Evolutionary conservation across 2,888 invertebrate species (phyloP), one percentile per base, ranked within the genome.

Genomic region (Lasius platythorax): DNA sequence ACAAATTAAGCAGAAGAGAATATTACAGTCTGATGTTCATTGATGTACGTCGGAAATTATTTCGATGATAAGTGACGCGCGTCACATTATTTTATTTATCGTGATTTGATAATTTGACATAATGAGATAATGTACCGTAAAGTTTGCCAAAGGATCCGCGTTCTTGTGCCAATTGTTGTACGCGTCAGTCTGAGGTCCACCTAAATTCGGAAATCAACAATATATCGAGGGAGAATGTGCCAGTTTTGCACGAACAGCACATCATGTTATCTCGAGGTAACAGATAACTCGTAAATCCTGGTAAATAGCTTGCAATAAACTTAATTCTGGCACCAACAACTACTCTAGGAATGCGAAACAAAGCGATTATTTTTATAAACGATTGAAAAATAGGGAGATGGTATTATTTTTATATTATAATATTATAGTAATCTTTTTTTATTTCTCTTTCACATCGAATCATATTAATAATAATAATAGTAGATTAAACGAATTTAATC

Each of bases 261-360:
- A 3, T 40, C 28, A 18, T 23, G 23, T 79, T 46, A 61, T 79
- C 61, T 43, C 46, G 33, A 30, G 8, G 33, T 53, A 78, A 67
- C n/a, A 43, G 58, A 70, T 70, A 79, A 79, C 12, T 72, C 73
- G 18, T 81, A 72, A 79, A 79, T 61, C 33, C 11, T 28, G 18
- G 2, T 46, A 70, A 81, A 81, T 61, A 3, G 33, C 37, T 46
- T 46, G 61, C 28, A 50, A 61, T 37, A 72, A 81, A 33, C 58
- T 63, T 28, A 37, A 61, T 50, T 63, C 61, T 72, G 46, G 28
- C 79, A 72, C 9, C 33, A 46, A 37, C 33, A 30, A 40, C 5
- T 6, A 15, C 6, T 30, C 30, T 28, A 67, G 5, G 18, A 43
- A 23, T 6, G 40, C 15, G 4, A 46, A 18, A 37, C 18, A 61